phyloP scores from a whole-genome alignment of 1,140 invertebrate species.

The Onthophagus taurus region DNA sequence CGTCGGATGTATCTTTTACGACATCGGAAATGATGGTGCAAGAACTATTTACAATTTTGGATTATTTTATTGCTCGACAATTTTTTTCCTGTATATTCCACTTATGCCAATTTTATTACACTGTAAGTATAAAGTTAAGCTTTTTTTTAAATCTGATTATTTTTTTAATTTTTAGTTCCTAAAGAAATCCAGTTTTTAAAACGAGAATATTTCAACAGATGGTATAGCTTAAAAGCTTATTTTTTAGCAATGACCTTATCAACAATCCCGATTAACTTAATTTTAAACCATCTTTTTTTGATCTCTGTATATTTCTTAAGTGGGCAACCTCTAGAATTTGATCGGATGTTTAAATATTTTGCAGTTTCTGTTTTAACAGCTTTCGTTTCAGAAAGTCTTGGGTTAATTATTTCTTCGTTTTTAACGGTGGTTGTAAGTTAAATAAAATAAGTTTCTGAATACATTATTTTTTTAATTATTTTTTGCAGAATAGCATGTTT shows the following conservation, averaged over 20 bases:
- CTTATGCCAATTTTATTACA: constrained; percentile 68
- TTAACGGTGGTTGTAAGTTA: constrained; percentile 61
- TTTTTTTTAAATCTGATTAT: constrained; percentile 14
- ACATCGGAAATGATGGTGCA: constrained; percentile 66
- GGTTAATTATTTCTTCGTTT: constrained; percentile 57
- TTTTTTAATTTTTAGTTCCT: constrained; percentile 59
- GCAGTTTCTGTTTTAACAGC: constrained; percentile 55
- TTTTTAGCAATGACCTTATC: constrained; percentile 76
- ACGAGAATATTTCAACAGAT: constrained; percentile 87
- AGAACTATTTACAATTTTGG: constrained; percentile 75
- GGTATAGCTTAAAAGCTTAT: constrained; percentile 86
- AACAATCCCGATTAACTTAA: constrained; percentile 57
- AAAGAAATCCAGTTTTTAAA: constrained; percentile 77
- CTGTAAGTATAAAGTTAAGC: constrained; percentile 48
- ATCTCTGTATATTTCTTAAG: constrained; percentile 77
- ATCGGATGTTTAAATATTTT: constrained; percentile 61
- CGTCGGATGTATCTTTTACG: constrained; percentile 56
- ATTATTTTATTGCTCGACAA: constrained; percentile 67
- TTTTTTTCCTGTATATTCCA: constrained; percentile 67
- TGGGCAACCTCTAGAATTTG: constrained; percentile 71
- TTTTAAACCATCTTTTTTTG: constrained; percentile 69
- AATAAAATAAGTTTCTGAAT: neutral
- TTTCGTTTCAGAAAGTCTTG: constrained; percentile 67
- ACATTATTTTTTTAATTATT: constrained; percentile 15
- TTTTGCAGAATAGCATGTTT: constrained; percentile 67